phyloP scores from a whole-genome alignment of 2,797 vertebrate species.

The Phrynocephalus vlangalii region DNA sequence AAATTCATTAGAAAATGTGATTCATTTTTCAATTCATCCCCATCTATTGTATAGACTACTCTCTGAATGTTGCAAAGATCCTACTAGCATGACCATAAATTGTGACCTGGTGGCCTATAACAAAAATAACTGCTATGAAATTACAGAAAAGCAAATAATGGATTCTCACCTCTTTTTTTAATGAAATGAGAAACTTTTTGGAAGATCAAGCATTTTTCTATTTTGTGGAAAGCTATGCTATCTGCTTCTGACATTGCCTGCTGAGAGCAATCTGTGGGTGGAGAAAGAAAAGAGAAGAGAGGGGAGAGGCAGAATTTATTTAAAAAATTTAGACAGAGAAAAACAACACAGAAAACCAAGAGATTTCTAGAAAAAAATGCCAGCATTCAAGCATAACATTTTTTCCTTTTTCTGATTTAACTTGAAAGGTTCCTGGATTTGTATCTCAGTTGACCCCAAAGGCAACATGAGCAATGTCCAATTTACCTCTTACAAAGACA shows the following conservation, averaged over 20 bases:
- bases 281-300: not conserved
- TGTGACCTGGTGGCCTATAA: too few species aligned
- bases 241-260: conserved; percentile 1
- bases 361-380: not conserved
- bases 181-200: too few species aligned
- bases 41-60: too few species aligned
- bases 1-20: too few species aligned
- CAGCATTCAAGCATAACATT: not conserved
- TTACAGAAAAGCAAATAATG: too few species aligned
- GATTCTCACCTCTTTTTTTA: too few species aligned
- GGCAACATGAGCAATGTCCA: not conserved
- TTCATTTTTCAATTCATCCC: too few species aligned
- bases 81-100: too few species aligned
- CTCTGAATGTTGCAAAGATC: too few species aligned
- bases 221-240: too few species aligned
- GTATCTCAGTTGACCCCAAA: not conserved
- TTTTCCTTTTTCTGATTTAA: not conserved
- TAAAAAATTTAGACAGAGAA: not conserved
- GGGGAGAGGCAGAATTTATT: not conserved
- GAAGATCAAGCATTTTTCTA: too few species aligned
- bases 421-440: conserved; percentile 1
- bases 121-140: too few species aligned
- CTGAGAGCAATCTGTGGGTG: conserved; percentile 11
- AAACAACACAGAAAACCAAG: not conserved
- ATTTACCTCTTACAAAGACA: not conserved